These are phyloP conservation scores for Aptenodytes forsteri DNA, from an alignment of 2,113 vertebrate genomes.

Conservation along the genomic window DNA sequence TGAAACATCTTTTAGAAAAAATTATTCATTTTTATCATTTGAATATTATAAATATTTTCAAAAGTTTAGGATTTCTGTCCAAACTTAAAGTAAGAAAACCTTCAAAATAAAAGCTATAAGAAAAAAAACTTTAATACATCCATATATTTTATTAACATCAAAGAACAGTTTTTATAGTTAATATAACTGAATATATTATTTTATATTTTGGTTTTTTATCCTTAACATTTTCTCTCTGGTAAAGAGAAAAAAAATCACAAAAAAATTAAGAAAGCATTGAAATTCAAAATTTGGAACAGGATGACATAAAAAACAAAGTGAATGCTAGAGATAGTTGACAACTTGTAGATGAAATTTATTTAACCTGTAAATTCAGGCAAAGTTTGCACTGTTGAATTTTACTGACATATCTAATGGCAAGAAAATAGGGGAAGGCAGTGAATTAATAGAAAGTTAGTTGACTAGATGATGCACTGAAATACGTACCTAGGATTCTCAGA, in stretches of 20 bases:
- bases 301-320: not conserved
- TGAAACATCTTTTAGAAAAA: not conserved
- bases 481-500: not conserved
- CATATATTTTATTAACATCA: not conserved
- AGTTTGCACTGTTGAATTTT: not conserved
- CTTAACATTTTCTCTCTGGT: not conserved
- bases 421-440: not conserved
- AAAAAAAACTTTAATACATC: not conserved
- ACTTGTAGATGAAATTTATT: not conserved
- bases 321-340: not conserved
- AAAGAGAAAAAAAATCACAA: not conserved
- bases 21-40: not conserved
- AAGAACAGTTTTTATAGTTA: not conserved
- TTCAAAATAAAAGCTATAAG: not conserved
- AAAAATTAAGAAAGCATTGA: not conserved
- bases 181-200: not conserved
- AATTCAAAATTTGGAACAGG: not conserved
- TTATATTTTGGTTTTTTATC: not conserved
- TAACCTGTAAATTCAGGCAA: not conserved
- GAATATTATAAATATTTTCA: not conserved
- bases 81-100: not conserved
- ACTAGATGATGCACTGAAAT: not conserved
- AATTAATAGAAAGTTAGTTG: not conserved
- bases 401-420: not conserved
- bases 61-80: not conserved